Evolutionary conservation across 2,797 vertebrate genomes (phyloP).

Genomic region (Pristis pectinata): DNA sequence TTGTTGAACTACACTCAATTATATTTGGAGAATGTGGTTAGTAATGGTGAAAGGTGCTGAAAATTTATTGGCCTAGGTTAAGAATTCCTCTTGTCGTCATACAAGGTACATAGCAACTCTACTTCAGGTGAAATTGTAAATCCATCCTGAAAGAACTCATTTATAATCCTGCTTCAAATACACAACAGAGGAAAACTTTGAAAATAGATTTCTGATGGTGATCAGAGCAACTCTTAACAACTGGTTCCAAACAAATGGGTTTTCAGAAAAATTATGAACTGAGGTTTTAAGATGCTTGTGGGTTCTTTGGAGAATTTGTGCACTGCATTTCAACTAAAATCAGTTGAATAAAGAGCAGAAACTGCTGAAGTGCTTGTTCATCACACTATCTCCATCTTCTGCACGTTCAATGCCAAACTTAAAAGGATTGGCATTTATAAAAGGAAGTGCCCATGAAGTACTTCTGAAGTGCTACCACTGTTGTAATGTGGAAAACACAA

Average conservation of each 20-base stretch:
- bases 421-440: neutral
- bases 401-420: neutral
- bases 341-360: neutral
- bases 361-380: neutral
- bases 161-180: neutral
- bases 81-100: neutral
- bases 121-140: constrained; percentile 9
- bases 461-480: too few relatives aligned
- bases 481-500: too few relatives aligned
- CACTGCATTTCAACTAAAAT: neutral
- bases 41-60: neutral
- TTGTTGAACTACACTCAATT: neutral
- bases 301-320: neutral
- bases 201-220: neutral
- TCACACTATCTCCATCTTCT: neutral
- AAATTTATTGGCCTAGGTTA: neutral
- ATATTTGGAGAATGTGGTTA: neutral
- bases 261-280: neutral
- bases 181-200: neutral
- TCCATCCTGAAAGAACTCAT: constrained; percentile 12
- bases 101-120: neutral
- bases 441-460: too few relatives aligned
- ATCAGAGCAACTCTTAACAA: neutral
- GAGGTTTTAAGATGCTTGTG: neutral
- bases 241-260: neutral